Conservation (phyloP, 2,888 invertebrate species). For the Papilio elwesi region DNA sequence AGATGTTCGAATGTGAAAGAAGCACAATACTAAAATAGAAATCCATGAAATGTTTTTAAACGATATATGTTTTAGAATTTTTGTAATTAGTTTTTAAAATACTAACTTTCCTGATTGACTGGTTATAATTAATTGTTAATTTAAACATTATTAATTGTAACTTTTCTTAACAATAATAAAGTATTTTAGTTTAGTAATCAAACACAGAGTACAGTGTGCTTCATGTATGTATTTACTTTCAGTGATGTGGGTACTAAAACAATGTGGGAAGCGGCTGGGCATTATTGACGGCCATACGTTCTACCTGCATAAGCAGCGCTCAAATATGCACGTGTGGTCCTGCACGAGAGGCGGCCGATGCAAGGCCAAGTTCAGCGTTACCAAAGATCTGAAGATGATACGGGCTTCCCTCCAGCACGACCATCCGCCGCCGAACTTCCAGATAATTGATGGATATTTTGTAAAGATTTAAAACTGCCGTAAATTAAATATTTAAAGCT, state of each 20-base stretch:
- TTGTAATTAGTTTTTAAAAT: too few relatives aligned
- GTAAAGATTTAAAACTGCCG: slow-evolving; percentile 45
- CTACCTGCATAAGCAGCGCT: slow-evolving; percentile 39
- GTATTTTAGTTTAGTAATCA: too few relatives aligned
- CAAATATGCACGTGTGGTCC: slow-evolving; percentile 43
- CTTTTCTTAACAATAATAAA: too few relatives aligned
- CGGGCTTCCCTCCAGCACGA: slow-evolving; percentile 73
- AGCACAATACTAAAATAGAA: too few relatives aligned
- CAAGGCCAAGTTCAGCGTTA: slow-evolving; percentile 72
- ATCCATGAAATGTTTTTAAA: too few relatives aligned
- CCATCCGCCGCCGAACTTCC: slow-evolving; percentile 59
- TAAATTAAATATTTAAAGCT: too few relatives aligned
- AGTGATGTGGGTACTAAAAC: slow-evolving; percentile 50
- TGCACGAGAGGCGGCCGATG: slow-evolving; percentile 53
- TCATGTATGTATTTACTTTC: slow-evolving; percentile 29
- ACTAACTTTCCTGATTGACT: too few relatives aligned
- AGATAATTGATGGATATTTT: slow-evolving; percentile 49
- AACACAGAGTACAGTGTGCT: background rate
- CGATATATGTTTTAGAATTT: too few relatives aligned
- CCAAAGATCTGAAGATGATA: slow-evolving; percentile 64
- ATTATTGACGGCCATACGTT: slow-evolving; percentile 48
- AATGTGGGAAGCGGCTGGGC: slow-evolving; percentile 47
- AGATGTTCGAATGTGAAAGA: too few relatives aligned
- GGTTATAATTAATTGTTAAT: too few relatives aligned
- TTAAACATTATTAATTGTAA: too few relatives aligned